phyloP scores from a whole-genome alignment of 1,140 invertebrate species.

The Acromyrmex charruanus region DNA sequence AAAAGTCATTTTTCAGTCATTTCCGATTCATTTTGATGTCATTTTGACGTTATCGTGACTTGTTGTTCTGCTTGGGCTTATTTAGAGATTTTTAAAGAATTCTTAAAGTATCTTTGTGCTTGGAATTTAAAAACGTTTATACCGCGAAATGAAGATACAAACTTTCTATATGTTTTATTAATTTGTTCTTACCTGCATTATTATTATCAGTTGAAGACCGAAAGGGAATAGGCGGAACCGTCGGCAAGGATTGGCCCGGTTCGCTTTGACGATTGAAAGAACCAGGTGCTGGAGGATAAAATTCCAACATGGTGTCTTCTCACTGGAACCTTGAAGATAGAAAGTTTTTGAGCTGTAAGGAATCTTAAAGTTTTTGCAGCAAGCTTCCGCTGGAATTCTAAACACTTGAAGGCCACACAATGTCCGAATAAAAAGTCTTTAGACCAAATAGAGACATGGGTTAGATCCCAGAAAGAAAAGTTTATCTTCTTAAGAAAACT shows the following conservation, averaged over 20 bases:
- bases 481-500: background rate
- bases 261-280: conserved; percentile 73
- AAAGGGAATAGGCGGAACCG: conserved; percentile 72
- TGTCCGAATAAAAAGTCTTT: conserved; percentile 3
- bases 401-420: conserved; percentile 37
- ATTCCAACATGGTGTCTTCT: conserved; percentile 76
- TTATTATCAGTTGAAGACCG: conserved; percentile 73
- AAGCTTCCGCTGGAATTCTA: background rate
- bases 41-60: no score
- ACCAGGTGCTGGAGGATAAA: conserved; percentile 75
- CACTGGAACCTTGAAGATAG: background rate
- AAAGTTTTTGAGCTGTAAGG: conserved; percentile 17
- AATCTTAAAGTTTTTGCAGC: conserved; percentile 12
- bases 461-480: conserved; percentile 1
- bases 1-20: no score
- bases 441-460: no score
- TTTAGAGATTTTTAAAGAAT: background rate
- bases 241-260: conserved; percentile 62
- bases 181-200: conserved; percentile 69
- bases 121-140: background rate
- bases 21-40: no score
- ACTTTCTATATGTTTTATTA: background rate
- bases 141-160: background rate
- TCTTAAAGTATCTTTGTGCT: background rate
- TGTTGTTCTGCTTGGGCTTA: no score